Conservation (phyloP, 2,888 invertebrate species). For the Heliconius erato region DNA sequence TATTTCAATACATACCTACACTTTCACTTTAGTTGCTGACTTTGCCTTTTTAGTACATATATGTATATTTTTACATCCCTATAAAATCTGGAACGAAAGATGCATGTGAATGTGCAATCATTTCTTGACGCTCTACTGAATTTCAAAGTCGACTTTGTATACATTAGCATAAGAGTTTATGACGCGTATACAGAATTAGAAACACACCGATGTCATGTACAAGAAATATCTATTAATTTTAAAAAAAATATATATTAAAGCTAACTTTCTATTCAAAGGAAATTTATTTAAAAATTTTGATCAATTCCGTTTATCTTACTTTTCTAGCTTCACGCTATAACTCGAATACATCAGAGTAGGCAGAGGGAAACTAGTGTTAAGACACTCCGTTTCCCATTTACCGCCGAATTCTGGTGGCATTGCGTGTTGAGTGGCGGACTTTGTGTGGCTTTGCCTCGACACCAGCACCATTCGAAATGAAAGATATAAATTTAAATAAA, state of each 20-base stretch:
- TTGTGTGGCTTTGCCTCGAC: no score
- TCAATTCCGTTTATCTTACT: neutral
- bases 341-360: no score
- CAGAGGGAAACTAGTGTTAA: no score
- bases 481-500: no score
- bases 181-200: neutral
- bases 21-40: neutral
- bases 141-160: constrained; percentile 19
- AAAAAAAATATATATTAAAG: neutral
- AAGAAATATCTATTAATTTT: neutral
- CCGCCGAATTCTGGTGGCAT: no score
- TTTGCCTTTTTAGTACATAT: neutral
- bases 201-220: neutral
- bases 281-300: neutral
- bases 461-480: no score
- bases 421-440: no score
- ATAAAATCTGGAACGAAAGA: constrained; percentile 31
- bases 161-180: constrained; percentile 28
- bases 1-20: neutral
- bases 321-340: no score
- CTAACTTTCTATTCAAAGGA: neutral
- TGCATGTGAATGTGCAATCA: constrained; percentile 35
- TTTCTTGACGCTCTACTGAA: constrained; percentile 37
- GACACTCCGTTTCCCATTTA: no score
- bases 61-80: neutral